Conservation (phyloP, 2,113 vertebrate species). For the Sakesphorus luctuosus region DNA sequence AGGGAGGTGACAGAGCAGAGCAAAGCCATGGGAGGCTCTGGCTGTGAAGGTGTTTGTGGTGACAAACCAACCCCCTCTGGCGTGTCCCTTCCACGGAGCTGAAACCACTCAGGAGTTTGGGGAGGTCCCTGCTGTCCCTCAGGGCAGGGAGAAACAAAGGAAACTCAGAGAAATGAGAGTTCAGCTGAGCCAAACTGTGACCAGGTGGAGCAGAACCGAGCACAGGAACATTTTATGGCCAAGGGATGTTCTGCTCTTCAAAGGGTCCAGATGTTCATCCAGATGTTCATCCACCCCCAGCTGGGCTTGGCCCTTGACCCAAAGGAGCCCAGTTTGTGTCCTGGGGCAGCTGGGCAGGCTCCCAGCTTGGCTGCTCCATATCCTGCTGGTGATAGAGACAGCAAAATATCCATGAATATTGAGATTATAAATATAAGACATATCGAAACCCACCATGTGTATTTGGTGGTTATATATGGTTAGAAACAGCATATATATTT, state of each 20-base stretch:
- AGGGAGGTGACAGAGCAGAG: background rate
- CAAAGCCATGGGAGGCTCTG: accelerated
- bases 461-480: no score
- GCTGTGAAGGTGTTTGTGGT: background rate
- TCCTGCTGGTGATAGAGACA: background rate
- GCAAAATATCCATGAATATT: background rate
- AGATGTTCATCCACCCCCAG: background rate
- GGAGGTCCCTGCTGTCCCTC: background rate
- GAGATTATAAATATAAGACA: background rate
- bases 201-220: background rate
- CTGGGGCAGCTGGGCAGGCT: background rate
- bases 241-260: background rate
- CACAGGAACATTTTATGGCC: background rate
- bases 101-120: background rate
- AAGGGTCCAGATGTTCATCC: background rate
- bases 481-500: no score
- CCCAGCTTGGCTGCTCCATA: background rate
- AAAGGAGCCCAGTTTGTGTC: background rate
- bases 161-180: background rate
- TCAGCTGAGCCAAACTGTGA: background rate
- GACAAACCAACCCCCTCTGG: background rate
- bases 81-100: background rate
- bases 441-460: no score
- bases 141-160: background rate
- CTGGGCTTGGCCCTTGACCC: background rate